Evolutionary conservation across 2,888 invertebrate genomes (phyloP), one percentile per base, ranked within the genome.

Genomic region (Nysson spinosus): DNA sequence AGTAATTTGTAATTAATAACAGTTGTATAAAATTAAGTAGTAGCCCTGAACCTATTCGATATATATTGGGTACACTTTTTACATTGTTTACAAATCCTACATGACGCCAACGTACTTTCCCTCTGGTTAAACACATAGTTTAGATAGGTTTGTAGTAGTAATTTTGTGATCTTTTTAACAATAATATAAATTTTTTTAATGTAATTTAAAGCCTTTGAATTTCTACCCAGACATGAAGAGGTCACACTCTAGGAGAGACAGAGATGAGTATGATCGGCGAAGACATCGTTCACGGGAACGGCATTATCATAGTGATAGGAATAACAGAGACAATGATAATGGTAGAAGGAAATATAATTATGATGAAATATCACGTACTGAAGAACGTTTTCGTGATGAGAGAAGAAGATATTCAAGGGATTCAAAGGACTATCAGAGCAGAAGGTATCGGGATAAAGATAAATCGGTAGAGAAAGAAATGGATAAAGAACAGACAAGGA

Each of bases 371-470:
- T 6, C 44, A 3, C 40, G 73, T 17, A 50, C 76, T 7, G 78
- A 79, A 3, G 72, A 76, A 40, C 57, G 77, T 26, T 81, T 75
- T 44, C 79, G 80, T 39, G 79, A 78, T 1, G 76, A 79, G 22
- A 50, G 34, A 12, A 24, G 14, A 12, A 34, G 19, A 4, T 42
- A 52, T 4, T 28, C 34, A 1, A 63, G 16, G 5, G 47, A 24
- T 17, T 50, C 47, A 3, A 49, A 32, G 32, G 37, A 65, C n/a
- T 16, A 66, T 26, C 49, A 46, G 17, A 55, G 51, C 9, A 67
- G 39, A 47, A 40, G 46, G 0, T 52, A 14, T n/a, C 5, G 5
- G 9, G 60, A 61, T 1, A 44, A 50, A 16, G 26, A 51, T 19
- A 42, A 37, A 34, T 11, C 14, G 6, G 4, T 14, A 43, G 44